Evolutionary conservation across 2,888 invertebrate species (phyloP).

Genomic region (Iphiclides podalirius): DNA sequence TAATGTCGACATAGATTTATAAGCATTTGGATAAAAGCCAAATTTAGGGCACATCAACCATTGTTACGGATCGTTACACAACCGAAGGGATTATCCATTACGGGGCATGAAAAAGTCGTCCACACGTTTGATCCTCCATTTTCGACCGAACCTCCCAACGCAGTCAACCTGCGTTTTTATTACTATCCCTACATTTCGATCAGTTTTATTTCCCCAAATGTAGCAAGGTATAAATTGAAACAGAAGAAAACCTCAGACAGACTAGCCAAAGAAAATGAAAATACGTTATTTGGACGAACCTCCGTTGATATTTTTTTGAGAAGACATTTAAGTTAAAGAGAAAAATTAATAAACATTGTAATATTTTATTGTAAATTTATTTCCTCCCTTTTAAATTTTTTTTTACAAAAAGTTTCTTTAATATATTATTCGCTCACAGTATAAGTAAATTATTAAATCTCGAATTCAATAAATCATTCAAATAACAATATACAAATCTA

Average conservation of each 20-base stretch:
- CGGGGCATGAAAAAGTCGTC: conserved; percentile 7
- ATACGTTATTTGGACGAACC: neutral
- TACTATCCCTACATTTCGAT: neutral
- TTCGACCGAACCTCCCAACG: neutral
- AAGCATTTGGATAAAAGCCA: neutral
- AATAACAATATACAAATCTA: too few relatives aligned
- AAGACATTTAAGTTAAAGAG: neutral
- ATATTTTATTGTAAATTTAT: neutral
- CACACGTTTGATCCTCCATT: conserved; percentile 1
- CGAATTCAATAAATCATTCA: too few relatives aligned
- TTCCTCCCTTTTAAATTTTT: too few relatives aligned
- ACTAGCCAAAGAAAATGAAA: neutral
- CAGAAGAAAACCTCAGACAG: neutral
- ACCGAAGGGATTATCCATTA: conserved; percentile 8
- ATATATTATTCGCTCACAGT: too few relatives aligned
- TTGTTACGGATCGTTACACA: conserved; percentile 13
- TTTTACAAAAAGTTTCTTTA: too few relatives aligned
- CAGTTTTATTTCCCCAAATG: conserved; percentile 8
- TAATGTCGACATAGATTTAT: neutral
- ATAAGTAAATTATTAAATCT: too few relatives aligned
- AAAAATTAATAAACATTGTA: too few relatives aligned
- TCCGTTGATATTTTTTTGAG: neutral
- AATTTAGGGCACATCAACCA: conserved; percentile 1
- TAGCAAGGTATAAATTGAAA: conserved; percentile 1
- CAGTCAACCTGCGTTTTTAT: conserved; percentile 3